Conservation (phyloP, 2,113 vertebrate genomes). For the Spilogale gracilis region DNA sequence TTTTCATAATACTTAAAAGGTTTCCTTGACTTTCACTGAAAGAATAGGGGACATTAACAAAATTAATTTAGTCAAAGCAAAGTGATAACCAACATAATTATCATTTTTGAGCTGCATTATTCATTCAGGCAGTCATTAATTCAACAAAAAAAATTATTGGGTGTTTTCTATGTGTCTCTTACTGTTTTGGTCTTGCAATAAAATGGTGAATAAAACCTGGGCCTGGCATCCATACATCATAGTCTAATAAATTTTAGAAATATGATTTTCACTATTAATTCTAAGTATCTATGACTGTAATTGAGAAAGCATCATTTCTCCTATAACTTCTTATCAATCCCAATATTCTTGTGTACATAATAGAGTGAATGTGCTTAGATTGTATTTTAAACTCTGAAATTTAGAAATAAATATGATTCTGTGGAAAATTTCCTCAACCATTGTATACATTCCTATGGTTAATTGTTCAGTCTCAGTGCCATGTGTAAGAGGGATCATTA, state of each 20-base stretch:
- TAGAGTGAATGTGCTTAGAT: neutral
- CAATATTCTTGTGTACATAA: neutral
- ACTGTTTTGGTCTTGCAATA: neutral
- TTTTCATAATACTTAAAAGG: conserved; percentile 48
- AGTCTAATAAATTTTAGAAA: conserved; percentile 3
- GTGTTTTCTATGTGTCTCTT: conserved; percentile 20
- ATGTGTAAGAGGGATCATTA: neutral
- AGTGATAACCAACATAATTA: neutral
- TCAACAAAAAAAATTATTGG: neutral
- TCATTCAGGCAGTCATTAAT: neutral
- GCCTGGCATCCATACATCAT: neutral
- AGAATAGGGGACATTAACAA: neutral
- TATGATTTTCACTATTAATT: conserved; percentile 7
- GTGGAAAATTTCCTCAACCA: neutral
- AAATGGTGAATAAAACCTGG: neutral
- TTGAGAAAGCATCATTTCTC: neutral
- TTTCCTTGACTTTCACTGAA: conserved; percentile 53
- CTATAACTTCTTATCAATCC: neutral
- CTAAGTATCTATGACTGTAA: neutral
- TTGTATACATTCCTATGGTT: neutral
- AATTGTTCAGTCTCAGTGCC: neutral
- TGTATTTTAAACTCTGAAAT: neutral
- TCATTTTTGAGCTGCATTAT: neutral
- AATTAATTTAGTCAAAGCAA: conserved; percentile 46
- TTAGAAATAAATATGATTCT: neutral